A percentile compares a stretch with the other conserved stretches of the same genome.
phyloP scores from a whole-genome alignment of 2,888 invertebrate species.

The Cheilosia grossa region DNA sequence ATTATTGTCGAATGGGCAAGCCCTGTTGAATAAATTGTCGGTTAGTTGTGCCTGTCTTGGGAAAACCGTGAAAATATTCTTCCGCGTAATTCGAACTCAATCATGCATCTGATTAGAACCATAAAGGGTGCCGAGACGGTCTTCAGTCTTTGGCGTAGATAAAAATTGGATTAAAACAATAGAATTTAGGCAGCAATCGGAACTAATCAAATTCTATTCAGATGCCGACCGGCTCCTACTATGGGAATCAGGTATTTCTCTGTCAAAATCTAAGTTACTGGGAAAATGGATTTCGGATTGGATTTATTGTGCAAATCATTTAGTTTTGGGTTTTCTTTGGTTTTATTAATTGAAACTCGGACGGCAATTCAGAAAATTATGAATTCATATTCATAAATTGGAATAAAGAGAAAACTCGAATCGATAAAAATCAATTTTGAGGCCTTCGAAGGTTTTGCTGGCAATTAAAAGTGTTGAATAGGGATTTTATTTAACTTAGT shows the following conservation, averaged over 20 bases:
- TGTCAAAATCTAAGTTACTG: conserved; percentile 1
- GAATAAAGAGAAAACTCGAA: conserved; percentile 14
- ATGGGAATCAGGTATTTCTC: conserved; percentile 19
- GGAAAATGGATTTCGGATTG: conserved; percentile 30
- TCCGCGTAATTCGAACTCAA: conserved; percentile 41
- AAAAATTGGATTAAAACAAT: conserved; percentile 63
- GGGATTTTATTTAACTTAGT: conserved; percentile 11
- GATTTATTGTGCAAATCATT: conserved; percentile 54
- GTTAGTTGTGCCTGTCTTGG: background rate
- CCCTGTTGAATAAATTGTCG: conserved; percentile 59
- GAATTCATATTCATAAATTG: conserved; percentile 36
- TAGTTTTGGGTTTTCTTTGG: conserved; percentile 33
- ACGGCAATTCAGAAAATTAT: conserved; percentile 9
- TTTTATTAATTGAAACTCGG: conserved; percentile 45
- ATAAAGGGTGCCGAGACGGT: conserved; percentile 45
- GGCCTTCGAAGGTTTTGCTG: background rate
- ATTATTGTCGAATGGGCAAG: conserved; percentile 65
- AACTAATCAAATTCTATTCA: conserved; percentile 69
- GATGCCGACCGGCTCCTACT: conserved; percentile 34
- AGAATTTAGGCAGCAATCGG: conserved; percentile 37
- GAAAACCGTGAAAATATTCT: conserved; percentile 50
- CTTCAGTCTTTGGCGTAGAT: conserved; percentile 36
- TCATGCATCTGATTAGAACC: conserved; percentile 26
- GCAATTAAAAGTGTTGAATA: conserved; percentile 3
- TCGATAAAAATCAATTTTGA: conserved; percentile 16